Evolutionary conservation across 1,140 invertebrate genomes (phyloP).

Genomic region (Conopomorpha cramerella): DNA sequence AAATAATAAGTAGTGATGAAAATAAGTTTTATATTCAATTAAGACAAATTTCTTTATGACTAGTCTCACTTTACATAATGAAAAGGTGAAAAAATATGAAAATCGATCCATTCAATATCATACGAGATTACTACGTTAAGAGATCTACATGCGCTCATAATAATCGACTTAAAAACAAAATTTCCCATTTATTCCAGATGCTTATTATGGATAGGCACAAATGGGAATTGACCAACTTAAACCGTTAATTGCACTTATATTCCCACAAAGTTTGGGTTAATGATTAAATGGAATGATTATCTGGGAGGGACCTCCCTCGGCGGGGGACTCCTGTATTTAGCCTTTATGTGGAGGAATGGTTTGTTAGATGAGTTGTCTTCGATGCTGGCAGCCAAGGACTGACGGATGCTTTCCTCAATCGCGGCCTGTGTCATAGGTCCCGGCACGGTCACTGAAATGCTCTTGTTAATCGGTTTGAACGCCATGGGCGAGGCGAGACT

Average conservation of each 20-base stretch:
- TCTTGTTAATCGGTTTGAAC: constrained; percentile 26
- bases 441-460: constrained; percentile 15
- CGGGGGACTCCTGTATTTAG: constrained; percentile 72
- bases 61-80: constrained; percentile 41
- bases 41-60: constrained; percentile 54
- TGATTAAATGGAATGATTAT: constrained; percentile 55
- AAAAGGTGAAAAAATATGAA: too few relatives aligned
- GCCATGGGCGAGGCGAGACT: constrained; percentile 26
- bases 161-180: constrained; percentile 5
- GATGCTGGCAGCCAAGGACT: constrained; percentile 39
- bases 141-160: constrained; percentile 36
- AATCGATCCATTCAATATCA: too few relatives aligned
- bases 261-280: too few relatives aligned
- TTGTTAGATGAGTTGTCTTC: constrained; percentile 37
- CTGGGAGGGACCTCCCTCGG: constrained; percentile 57
- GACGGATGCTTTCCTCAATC: constrained; percentile 49
- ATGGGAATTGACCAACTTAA: too few relatives aligned
- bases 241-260: too few relatives aligned
- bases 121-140: constrained; percentile 32
- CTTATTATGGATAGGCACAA: too few relatives aligned
- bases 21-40: too few relatives aligned
- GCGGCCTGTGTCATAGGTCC: constrained; percentile 48
- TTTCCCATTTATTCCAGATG: too few relatives aligned
- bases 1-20: constrained; percentile 6
- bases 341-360: constrained; percentile 72